Conservation (phyloP, 2,888 invertebrate genomes). For the Harpalus rubripes region DNA sequence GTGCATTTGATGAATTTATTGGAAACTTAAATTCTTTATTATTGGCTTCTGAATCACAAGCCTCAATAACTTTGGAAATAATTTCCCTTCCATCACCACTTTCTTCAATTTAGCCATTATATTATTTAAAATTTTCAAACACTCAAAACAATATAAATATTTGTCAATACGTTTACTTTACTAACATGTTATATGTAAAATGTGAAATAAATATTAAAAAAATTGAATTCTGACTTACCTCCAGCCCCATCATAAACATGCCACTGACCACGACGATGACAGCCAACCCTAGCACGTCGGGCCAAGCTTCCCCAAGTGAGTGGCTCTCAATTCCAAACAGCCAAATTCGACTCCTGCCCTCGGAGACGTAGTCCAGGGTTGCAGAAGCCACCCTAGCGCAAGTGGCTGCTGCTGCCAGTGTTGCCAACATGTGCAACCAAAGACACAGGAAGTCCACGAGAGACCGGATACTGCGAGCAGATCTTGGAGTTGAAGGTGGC, state of each 20-base stretch:
- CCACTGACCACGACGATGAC: constrained; percentile 82
- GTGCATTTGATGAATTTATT: too few relatives aligned
- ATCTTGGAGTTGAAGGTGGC: constrained; percentile 64
- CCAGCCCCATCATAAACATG: constrained; percentile 83
- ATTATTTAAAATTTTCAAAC: too few relatives aligned
- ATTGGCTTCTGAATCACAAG: too few relatives aligned
- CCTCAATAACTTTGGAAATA: too few relatives aligned
- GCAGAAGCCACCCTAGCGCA: constrained; percentile 82
- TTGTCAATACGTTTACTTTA: too few relatives aligned
- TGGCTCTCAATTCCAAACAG: constrained; percentile 81
- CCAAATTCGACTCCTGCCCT: constrained; percentile 81
- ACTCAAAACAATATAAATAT: too few relatives aligned
- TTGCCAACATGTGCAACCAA: constrained; percentile 82
- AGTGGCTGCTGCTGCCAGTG: constrained; percentile 81
- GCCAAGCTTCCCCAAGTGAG: constrained; percentile 82
- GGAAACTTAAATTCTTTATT: too few relatives aligned
- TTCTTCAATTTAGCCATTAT: too few relatives aligned
- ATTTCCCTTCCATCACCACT: too few relatives aligned
- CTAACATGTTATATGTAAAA: too few relatives aligned
- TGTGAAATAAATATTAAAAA: too few relatives aligned
- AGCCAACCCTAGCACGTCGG: constrained; percentile 82
- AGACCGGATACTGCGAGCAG: constrained; percentile 78
- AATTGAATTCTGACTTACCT: constrained; percentile 77
- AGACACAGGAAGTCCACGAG: constrained; percentile 81
- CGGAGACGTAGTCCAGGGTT: constrained; percentile 82